Percentiles rank a stretch among this genome's conserved stretches.
Conservation (phyloP, 53 echinoderm and acorn worm species). For the Echinometra lucunter region DNA sequence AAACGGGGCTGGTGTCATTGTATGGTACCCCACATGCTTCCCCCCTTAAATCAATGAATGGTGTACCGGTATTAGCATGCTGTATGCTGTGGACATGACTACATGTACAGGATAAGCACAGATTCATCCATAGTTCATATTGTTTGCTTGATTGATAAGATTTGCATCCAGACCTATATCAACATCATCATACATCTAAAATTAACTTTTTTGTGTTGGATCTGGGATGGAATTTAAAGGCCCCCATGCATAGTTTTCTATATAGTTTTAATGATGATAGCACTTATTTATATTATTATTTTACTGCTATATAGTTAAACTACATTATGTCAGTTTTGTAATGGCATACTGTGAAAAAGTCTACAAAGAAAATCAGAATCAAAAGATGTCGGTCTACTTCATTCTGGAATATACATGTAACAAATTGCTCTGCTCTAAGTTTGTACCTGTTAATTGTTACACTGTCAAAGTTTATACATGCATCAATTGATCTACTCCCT, state of each 20-base stretch:
- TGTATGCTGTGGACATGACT: not conserved
- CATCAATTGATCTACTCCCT: not conserved
- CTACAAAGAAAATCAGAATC: not conserved
- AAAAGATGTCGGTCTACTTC: not conserved
- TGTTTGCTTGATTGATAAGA: not conserved
- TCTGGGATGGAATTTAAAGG: not conserved
- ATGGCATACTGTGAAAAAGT: not conserved
- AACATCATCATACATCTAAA: not conserved
- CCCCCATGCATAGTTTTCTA: not conserved
- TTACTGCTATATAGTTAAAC: not conserved
- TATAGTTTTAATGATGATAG: not conserved
- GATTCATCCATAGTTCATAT: not conserved
- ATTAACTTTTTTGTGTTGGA: not conserved
- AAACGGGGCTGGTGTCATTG: slow-evolving; percentile 54
- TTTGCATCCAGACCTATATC: not conserved
- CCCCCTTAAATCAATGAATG: slow-evolving; percentile 43
- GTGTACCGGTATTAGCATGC: not conserved
- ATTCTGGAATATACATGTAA: too few relatives aligned
- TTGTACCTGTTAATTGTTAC: too few relatives aligned
- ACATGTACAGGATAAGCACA: not conserved
- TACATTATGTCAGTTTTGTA: not conserved
- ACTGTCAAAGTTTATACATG: too few relatives aligned
- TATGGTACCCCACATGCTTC: not conserved
- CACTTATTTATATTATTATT: not conserved
- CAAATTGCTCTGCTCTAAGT: too few relatives aligned